A percentile compares a stretch with the other conserved stretches of the same genome.
Evolutionary conservation across 2,113 vertebrate species (phyloP).

Genomic region (Channa argus): DNA sequence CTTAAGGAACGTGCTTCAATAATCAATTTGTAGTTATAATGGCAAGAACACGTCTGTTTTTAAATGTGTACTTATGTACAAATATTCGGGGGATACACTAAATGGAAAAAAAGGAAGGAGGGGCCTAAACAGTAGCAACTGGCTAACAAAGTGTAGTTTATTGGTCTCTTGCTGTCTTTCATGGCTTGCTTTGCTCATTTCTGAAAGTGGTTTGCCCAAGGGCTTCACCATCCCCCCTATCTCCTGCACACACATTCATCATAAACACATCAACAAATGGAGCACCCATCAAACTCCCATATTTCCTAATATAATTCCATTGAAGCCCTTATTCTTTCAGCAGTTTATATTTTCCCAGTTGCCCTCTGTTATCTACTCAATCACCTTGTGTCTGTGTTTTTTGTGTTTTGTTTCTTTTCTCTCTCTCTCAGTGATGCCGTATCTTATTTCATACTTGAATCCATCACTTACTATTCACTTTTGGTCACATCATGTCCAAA

Average conservation of each 20-base stretch:
- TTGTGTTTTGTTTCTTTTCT: not conserved
- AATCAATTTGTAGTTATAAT: not conserved
- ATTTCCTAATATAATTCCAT: conserved; percentile 3
- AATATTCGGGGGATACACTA: not conserved
- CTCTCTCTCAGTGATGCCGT: not conserved
- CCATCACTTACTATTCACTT: conserved; percentile 38
- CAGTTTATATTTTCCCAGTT: not conserved
- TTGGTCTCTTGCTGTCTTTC: conserved; percentile 55
- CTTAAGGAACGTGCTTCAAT: conserved; percentile 7
- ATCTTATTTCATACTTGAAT: conserved; percentile 30
- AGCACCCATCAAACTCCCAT: conserved; percentile 7
- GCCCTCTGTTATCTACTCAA: conserved; percentile 13
- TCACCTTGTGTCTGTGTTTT: not conserved
- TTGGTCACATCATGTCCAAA: conserved; percentile 43
- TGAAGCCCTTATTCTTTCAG: not conserved
- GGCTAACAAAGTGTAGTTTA: not conserved
- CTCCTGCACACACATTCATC: conserved; percentile 25
- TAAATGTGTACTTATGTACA: conserved; percentile 13
- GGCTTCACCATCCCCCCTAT: conserved; percentile 34
- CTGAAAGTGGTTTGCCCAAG: conserved; percentile 36
- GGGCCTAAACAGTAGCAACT: not conserved
- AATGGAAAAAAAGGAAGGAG: not conserved
- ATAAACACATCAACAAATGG: not conserved
- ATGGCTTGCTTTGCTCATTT: conserved; percentile 72
- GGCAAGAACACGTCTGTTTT: not conserved